Evolutionary conservation across 2,797 vertebrate genomes (phyloP).

Genomic region (Rhyacichthys aspro): DNA sequence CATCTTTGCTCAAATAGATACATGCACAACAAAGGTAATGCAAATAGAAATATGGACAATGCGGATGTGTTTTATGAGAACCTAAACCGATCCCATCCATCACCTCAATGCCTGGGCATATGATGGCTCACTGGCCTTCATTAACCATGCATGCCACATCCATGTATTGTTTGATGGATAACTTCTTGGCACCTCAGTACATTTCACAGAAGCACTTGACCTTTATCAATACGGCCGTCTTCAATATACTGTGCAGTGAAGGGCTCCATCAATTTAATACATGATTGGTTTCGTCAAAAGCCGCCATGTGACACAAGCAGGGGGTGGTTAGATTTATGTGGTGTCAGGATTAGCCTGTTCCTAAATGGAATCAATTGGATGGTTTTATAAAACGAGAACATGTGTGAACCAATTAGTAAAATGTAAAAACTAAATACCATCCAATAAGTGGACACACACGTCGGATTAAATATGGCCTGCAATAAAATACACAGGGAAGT

Average conservation of each 20-base stretch:
- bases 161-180: conserved; percentile 67
- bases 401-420: conserved; percentile 4
- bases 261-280: conserved; percentile 59
- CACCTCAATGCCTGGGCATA: conserved; percentile 25
- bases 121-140: conserved; percentile 35
- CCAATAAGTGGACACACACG: not conserved
- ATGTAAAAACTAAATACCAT: conserved; percentile 1
- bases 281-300: conserved; percentile 53
- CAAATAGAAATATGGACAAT: conserved; percentile 4
- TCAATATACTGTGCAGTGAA: conserved; percentile 64
- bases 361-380: conserved; percentile 42
- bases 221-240: conserved; percentile 66
- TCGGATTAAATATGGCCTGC: not conserved
- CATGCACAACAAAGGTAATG: not conserved
- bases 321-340: conserved; percentile 40
- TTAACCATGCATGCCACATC: conserved; percentile 60
- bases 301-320: conserved; percentile 1
- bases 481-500: not conserved
- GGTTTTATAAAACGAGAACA: conserved; percentile 33
- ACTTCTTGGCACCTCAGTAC: conserved; percentile 60
- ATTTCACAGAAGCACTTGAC: conserved; percentile 68
- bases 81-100: conserved; percentile 30
- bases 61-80: conserved; percentile 26
- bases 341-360: conserved; percentile 29
- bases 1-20: not conserved